These are phyloP conservation scores for Phoebastria nigripes DNA, from an alignment of 2,797 vertebrate genomes.

Conservation along the genomic window DNA sequence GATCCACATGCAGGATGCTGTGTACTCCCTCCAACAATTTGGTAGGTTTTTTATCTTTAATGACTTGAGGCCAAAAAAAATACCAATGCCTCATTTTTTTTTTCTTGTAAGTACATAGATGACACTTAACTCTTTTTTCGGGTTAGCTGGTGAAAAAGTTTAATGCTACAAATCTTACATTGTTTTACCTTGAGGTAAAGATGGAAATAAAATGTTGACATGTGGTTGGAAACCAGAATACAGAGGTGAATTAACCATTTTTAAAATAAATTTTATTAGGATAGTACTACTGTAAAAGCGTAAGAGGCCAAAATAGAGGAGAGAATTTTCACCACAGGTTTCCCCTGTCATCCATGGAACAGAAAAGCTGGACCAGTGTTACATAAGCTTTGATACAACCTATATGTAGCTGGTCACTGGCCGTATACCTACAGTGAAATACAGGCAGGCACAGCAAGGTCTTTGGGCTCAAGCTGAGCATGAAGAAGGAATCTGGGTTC, in stretches of 20 bases:
- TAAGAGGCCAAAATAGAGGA: neutral
- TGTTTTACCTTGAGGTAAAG: neutral
- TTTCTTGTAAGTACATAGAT: neutral
- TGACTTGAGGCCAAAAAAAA: neutral
- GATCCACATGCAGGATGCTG: slow-evolving; percentile 94
- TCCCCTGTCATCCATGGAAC: neutral
- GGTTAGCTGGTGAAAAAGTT: neutral
- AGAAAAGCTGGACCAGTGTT: neutral
- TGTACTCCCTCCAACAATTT: slow-evolving; percentile 90
- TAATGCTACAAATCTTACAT: neutral
- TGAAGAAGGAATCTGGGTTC: neutral
- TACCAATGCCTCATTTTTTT: neutral
- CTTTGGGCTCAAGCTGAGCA: neutral
- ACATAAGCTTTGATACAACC: neutral
- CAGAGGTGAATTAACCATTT: neutral
- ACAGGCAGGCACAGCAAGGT: neutral
- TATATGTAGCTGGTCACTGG: neutral
- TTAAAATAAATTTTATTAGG: neutral
- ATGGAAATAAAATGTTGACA: neutral
- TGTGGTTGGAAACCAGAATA: neutral
- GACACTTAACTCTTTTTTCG: neutral
- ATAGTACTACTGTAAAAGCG: neutral
- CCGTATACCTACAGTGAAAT: neutral
- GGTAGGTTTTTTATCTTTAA: slow-evolving; percentile 75
- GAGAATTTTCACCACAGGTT: neutral